A percentile compares a stretch with the other conserved stretches of the same genome.
Evolutionary conservation across 2,113 vertebrate genomes (phyloP).

Genomic region (Ochotona curzoniae): DNA sequence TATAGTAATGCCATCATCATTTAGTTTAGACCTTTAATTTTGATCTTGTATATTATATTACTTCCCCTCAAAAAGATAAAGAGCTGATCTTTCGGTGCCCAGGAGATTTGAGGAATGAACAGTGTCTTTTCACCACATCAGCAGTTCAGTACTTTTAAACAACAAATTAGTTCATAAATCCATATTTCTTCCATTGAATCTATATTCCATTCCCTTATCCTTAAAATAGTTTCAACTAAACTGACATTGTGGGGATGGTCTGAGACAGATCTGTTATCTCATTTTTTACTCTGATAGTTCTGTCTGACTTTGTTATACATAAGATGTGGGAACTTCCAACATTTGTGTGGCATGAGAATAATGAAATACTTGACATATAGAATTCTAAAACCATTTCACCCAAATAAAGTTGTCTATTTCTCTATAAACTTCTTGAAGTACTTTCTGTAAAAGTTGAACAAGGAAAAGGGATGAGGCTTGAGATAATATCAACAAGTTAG

Average conservation of each 20-base stretch:
- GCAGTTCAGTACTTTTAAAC: not conserved
- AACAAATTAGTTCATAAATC: not conserved
- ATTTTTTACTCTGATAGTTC: not conserved
- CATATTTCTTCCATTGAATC: not conserved
- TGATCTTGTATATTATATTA: not conserved
- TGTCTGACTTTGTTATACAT: not conserved
- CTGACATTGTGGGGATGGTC: not conserved
- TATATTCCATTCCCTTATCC: not conserved
- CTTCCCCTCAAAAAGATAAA: not conserved
- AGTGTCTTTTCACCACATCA: not conserved
- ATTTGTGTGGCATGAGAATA: too few species aligned
- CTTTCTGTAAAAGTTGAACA: not conserved
- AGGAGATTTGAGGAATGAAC: not conserved
- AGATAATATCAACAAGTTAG: not conserved
- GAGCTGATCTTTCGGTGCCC: not conserved
- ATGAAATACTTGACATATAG: too few species aligned
- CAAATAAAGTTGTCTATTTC: too few species aligned
- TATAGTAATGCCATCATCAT: not conserved
- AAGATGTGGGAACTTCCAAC: too few species aligned
- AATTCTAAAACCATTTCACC: too few species aligned
- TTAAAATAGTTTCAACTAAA: not conserved
- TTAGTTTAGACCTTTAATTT: slow-evolving; percentile 30
- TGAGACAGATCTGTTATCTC: not conserved
- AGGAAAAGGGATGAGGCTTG: not conserved
- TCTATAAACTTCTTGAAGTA: too few species aligned